Base-by-base conservation (phyloP, 1,140 invertebrate genomes). In the Drosophila ananassae region DNA sequence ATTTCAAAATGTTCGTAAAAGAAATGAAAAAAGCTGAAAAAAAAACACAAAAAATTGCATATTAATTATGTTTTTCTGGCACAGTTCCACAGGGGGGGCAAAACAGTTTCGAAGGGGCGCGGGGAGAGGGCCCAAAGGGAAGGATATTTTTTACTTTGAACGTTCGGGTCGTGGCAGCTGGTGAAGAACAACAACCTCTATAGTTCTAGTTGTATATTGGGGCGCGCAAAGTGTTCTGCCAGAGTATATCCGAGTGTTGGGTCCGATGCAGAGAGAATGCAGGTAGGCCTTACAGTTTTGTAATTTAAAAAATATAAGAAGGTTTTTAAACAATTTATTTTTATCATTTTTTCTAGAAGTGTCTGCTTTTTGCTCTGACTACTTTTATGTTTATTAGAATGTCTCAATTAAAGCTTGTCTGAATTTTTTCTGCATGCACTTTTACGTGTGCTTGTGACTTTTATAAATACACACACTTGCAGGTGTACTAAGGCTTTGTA, bases 51-150 rank as follows among this genome's bases (percentile, higher is more conserved):
- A 85, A 73, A 87, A 85, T 85, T 85, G 83, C 83, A 85, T 85
- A 85, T 85, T 85, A 85, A 85, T 85, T 85, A 85, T 85, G 82
- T 87, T 87, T 85, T 87, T 81, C 83, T 89, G 83, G 82, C 82
- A 85, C 83, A 85, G 74, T 85, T 89, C 72, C 78, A 72, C 64
- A 51, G 73, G 44, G 74, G 77, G 51, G 25, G 22, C 25, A 39
- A 57, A 34, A 37, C 52, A 8, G 50, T 63, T 47, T 67, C 30
- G 50, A 1, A 28, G 22, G 13, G 53, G 58, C 3, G 48, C 24
- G 37, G 37, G 10, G 8, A 7, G 34, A 12, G 37, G 44, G 24
- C 22, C 34, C 6, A 47, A 34, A 62, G 47, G 51, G 44, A 37
- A 24, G 44, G 41, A 56, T 68, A 68, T 69, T 69, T 67, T 69